Percentiles rank a stretch among this genome's conserved stretches.
These are phyloP conservation scores for Halocynthia aurantium DNA, from an alignment of 23 tunicate species.

Conservation along the genomic window DNA sequence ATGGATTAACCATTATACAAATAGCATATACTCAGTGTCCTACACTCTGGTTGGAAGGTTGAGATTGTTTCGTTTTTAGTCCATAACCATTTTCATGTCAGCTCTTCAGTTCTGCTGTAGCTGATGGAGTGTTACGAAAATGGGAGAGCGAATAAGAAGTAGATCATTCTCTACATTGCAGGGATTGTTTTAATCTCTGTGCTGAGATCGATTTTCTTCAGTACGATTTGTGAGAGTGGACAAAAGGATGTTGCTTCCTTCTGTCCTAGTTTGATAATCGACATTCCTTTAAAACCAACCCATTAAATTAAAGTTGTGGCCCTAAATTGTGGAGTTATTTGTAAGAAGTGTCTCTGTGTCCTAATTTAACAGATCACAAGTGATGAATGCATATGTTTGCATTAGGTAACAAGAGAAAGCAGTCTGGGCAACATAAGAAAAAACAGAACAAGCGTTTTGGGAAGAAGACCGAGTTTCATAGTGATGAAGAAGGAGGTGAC, in stretches of 20 bases:
- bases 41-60: too few relatives aligned
- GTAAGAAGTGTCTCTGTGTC: not conserved
- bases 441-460: not conserved
- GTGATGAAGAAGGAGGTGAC: slow-evolving; percentile 12
- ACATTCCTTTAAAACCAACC: too few relatives aligned
- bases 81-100: not conserved
- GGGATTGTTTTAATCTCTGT: slow-evolving; percentile 1
- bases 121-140: slow-evolving; percentile 4
- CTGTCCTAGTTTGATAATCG: too few relatives aligned
- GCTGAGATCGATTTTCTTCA: not conserved
- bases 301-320: too few relatives aligned
- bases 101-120: not conserved
- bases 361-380: not conserved
- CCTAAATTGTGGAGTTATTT: not conserved
- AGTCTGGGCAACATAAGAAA: slow-evolving; percentile 10
- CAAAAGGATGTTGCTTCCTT: not conserved
- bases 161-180: not conserved
- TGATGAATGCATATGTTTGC: not conserved
- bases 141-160: not conserved
- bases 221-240: slow-evolving; percentile 2
- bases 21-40: too few relatives aligned
- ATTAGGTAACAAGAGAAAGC: not conserved
- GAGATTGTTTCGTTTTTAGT: not conserved
- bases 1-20: not conserved
- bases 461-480: slow-evolving; percentile 15